Base-by-base conservation (phyloP, 2,888 invertebrate species). In the Rugalucina vietnamica region DNA sequence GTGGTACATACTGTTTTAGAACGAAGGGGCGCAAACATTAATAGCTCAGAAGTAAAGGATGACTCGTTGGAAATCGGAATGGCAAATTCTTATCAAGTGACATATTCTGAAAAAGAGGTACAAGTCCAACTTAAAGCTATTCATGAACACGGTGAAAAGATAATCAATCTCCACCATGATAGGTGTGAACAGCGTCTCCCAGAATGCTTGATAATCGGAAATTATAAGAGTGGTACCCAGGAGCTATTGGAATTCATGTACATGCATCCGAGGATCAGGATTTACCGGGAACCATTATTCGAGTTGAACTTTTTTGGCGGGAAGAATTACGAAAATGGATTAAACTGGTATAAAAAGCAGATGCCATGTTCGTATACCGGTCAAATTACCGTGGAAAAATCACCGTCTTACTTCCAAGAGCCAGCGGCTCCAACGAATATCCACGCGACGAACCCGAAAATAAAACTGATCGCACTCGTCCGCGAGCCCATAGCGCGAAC, bases 341-440 rank as follows among this genome's bases (percentile, higher is more conserved):
- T 98, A 82, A 98, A 98, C 85, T 99, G 99, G 99, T 99, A 99
- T 82, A 79, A 91, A 14, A 86, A 91, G 36, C 97, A 98, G 95
- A 98, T 99, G 98, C 98, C 98, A 10, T 97, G 97, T 93, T 98
- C 98, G 0, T 97, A 97, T 95, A 96, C 97, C 86, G 97, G 97
- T 50, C 98, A 98, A 95, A 97, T 98, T 89, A 98, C 98, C 81
- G 97, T 98, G 91, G 99, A 99, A 95, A 99, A 99, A 95, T 98
- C 98, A 91, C 99, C 99, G 8, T 98, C 98, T 92, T 99, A 99
- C 95, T 99, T 99, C 95, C 98, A 98, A 54, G 98, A 98, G 80
- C 97, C 98, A 10, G 97, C 98, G 96, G 98, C 98, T 49, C 98
- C 99, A 21, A 97, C 98, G 95, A 96, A 99, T 87, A 98, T 99